Conservation (phyloP, 2,797 vertebrate genomes). For the Rhynchotus rufescens region DNA sequence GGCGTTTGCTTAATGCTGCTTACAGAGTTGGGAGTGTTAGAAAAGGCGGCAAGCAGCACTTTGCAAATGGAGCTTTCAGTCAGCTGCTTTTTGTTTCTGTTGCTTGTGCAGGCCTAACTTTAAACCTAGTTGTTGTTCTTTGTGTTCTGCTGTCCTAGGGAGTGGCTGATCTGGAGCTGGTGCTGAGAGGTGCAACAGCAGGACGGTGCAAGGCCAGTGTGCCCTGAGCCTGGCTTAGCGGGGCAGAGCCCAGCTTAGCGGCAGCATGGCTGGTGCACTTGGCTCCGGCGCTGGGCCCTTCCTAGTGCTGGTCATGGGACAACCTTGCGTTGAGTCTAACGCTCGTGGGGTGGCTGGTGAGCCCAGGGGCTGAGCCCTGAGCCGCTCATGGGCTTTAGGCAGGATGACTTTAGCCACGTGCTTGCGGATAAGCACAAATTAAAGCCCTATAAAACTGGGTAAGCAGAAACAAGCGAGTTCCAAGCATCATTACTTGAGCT, state of each 20-base stretch:
- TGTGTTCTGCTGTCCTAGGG: background rate
- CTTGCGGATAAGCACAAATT: slow-evolving; percentile 19
- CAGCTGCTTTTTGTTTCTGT: background rate
- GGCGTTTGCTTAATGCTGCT: background rate
- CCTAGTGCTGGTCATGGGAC: background rate
- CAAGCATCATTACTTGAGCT: background rate
- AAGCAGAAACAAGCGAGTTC: background rate
- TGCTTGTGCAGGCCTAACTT: background rate
- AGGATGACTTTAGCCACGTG: background rate
- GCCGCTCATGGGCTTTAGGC: background rate
- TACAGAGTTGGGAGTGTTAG: background rate
- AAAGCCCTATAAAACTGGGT: background rate
- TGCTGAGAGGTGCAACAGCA: background rate
- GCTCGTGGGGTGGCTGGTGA: background rate
- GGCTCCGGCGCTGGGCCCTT: background rate
- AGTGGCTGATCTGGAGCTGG: background rate
- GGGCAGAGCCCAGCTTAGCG: too few relatives aligned
- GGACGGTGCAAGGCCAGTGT: too few relatives aligned
- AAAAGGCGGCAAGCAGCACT: background rate
- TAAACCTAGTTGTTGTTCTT: background rate
- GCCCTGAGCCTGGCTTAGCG: too few relatives aligned
- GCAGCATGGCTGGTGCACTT: too few relatives aligned
- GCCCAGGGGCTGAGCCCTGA: background rate
- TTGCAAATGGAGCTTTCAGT: background rate
- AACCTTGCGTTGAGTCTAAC: fast-evolving